These are phyloP conservation scores for Penaeus indicus DNA, from an alignment of 1,140 invertebrate genomes.

Conservation along the genomic window DNA sequence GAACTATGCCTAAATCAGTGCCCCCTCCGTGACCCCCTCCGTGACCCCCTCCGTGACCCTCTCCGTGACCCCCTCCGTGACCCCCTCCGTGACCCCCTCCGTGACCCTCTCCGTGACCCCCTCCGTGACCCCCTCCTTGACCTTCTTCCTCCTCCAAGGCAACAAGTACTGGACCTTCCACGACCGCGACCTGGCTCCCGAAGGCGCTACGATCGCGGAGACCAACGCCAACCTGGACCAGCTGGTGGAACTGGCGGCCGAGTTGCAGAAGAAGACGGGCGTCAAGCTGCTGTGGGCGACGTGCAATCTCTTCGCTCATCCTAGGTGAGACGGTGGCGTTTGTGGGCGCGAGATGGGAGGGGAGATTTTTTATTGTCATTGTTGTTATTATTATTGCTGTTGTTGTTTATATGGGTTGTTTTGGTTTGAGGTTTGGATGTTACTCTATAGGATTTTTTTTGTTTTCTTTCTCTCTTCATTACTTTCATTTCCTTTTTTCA, in stretches of 20 bases:
- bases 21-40: no score
- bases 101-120: no score
- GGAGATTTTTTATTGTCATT: neutral
- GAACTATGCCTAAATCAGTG: no score
- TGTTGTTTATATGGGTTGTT: neutral
- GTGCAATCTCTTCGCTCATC: constrained; percentile 75
- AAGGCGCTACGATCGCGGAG: constrained; percentile 73
- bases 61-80: no score
- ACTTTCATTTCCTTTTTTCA: no score
- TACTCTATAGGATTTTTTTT: no score
- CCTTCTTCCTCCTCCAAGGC: constrained; percentile 67
- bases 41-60: no score
- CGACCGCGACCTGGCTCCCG: constrained; percentile 74
- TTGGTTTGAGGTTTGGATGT: no score
- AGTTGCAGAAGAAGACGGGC: constrained; percentile 74
- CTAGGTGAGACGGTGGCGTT: constrained; percentile 70
- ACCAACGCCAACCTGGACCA: constrained; percentile 75
- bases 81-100: no score
- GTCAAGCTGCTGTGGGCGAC: constrained; percentile 78
- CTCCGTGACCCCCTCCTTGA: neutral
- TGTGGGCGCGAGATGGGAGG: no score
- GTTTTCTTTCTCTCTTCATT: no score
- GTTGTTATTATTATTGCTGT: constrained; percentile 1
- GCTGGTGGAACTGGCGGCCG: constrained; percentile 74
- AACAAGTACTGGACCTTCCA: constrained; percentile 78